Evolutionary conservation across 2,113 vertebrate genomes (phyloP).

Genomic region (Pan paniscus): DNA sequence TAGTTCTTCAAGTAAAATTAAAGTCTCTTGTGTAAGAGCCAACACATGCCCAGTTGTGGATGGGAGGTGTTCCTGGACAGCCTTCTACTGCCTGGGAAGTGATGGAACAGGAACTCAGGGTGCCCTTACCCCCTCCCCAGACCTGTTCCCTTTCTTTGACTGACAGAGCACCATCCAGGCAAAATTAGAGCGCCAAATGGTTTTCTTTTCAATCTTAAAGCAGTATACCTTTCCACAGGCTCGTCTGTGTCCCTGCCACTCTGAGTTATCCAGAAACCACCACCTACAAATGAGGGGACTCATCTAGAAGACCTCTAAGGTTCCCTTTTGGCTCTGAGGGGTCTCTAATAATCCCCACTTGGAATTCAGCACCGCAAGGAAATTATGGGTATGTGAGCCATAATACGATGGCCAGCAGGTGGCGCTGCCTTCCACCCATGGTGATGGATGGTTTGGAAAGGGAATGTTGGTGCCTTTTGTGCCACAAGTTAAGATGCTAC

Average conservation of each 20-base stretch:
- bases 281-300: not conserved
- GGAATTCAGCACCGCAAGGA: not conserved
- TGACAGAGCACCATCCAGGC: not conserved
- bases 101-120: slow-evolving; percentile 45
- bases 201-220: not conserved
- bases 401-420: not conserved
- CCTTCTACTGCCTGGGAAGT: not conserved
- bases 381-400: not conserved
- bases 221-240: not conserved
- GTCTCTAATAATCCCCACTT: not conserved
- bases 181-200: not conserved
- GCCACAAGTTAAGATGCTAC: slow-evolving; percentile 39
- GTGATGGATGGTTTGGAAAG: not conserved
- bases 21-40: not conserved
- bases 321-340: not conserved
- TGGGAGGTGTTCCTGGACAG: not conserved
- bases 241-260: not conserved
- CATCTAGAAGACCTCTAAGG: not conserved
- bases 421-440: not conserved
- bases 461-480: slow-evolving; percentile 13
- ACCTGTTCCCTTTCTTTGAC: not conserved
- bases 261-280: not conserved
- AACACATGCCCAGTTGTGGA: not conserved
- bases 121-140: not conserved
- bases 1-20: not conserved